Evolutionary conservation across 2,888 invertebrate genomes (phyloP), one percentile per base, ranked within the genome.

Genomic region (Drosophila dives): DNA sequence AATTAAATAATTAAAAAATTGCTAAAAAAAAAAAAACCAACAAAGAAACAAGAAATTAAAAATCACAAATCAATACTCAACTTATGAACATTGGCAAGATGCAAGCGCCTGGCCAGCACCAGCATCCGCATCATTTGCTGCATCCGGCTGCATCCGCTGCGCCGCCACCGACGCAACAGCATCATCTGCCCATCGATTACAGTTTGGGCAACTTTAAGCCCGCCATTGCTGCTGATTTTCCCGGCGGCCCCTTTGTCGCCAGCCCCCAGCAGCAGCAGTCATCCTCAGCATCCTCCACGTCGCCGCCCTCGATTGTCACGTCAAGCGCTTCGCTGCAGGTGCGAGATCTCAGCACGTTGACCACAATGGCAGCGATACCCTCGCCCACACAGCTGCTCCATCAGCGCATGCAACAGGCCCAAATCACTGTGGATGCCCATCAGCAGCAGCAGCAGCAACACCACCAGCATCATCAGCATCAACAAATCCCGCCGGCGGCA

Each of bases 131-230:
- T 71, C 89, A 89, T 74, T 68, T 79, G 53, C 75, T 81, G 68
- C 88, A 83, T 72, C 66, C 71, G 53, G 81, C 77, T 53, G 76
- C 72, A 15, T 76, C 80, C 42, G 63, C 86, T 50, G 77, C 83
- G 17, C 75, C 84, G 26, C 77, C 83, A 64, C 83, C 73, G 64
- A 68, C 75, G 68, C 91, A 84, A 61, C 91, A 79, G 67, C 90
- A 82, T 73, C 92, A 92, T 77, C 84, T 92, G 83, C 92, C 92
- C 66, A 80, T 92, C 64, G 92, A 92, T 77, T 92, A 92, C 62
- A 92, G 92, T 72, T 68, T 92, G 78, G 93, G 93, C 48, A 92
- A 91, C 77, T 92, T 92, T 61, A 91, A 92, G 79, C 91, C 91
- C 23, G 92, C 91, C 49, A 91, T 91, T 55, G 92, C 89, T 49